Percentiles rank a stretch among this genome's conserved stretches.
Evolutionary conservation across 2,113 vertebrate species (phyloP).

Genomic region (Crotophaga sulcirostris): DNA sequence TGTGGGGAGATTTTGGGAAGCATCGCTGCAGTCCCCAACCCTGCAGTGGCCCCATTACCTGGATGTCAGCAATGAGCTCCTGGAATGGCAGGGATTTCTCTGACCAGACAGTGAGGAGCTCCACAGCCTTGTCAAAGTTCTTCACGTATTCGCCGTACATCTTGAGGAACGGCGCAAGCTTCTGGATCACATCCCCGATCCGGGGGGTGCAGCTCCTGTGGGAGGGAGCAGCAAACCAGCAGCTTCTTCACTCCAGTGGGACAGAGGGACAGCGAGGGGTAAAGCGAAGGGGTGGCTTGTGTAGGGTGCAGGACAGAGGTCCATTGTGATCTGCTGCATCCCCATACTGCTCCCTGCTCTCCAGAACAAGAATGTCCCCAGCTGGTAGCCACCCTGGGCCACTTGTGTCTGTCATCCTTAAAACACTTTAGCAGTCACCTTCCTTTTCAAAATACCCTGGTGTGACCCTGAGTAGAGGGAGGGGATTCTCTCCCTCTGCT

Average conservation of each 20-base stretch:
- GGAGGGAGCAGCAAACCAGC: not conserved
- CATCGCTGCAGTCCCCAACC: fast-evolving
- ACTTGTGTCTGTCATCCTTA: not conserved
- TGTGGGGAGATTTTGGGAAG: not conserved
- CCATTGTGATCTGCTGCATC: not conserved
- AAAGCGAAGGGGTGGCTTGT: not conserved
- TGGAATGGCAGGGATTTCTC: conserved; percentile 83
- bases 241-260: not conserved
- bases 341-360: not conserved
- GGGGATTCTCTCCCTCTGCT: too few species aligned
- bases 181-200: conserved; percentile 85
- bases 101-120: conserved; percentile 83
- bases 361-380: not conserved
- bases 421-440: not conserved
- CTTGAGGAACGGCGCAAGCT: conserved; percentile 88
- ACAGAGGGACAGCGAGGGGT: fast-evolving
- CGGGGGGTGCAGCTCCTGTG: conserved; percentile 78
- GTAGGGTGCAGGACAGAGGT: fast-evolving
- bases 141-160: conserved; percentile 88
- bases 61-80: conserved; percentile 80
- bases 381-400: not conserved
- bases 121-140: conserved; percentile 83
- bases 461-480: too few species aligned
- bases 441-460: not conserved
- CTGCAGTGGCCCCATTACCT: conserved; percentile 62